Percentiles rank a stretch among this genome's conserved stretches.
Evolutionary conservation across 1,140 invertebrate species (phyloP).

Genomic region (Eulimnadia texana): DNA sequence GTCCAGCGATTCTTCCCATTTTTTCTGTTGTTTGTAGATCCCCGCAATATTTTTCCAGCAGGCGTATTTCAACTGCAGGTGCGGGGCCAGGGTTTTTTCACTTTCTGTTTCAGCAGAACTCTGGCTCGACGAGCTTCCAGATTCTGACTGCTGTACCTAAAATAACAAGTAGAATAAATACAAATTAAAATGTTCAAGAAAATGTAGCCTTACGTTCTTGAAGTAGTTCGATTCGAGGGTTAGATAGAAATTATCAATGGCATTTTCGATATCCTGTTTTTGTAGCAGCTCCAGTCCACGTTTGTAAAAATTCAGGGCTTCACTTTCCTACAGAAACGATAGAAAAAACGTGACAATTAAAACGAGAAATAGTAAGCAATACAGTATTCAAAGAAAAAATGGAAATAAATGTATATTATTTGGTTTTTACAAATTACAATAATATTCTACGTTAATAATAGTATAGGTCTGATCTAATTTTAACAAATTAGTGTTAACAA

Average conservation of each 20-base stretch:
- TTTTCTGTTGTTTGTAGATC: slow-evolving; percentile 36
- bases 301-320: slow-evolving; percentile 50
- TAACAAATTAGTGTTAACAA: too few relatives aligned
- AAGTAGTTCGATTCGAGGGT: slow-evolving; percentile 46
- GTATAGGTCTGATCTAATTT: too few relatives aligned
- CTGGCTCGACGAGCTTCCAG: too few relatives aligned
- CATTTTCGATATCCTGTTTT: slow-evolving; percentile 39
- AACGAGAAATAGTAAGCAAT: neutral
- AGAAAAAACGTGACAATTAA: slow-evolving; percentile 8
- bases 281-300: slow-evolving; percentile 44
- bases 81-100: slow-evolving; percentile 28
- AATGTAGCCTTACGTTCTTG: slow-evolving; percentile 30
- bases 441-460: too few relatives aligned
- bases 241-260: slow-evolving; percentile 43
- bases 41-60: slow-evolving; percentile 53
- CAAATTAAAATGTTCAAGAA: too few relatives aligned
- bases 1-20: slow-evolving; percentile 40
- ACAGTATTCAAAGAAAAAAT: too few relatives aligned
- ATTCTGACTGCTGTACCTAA: too few relatives aligned
- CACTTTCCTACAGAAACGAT: slow-evolving; percentile 41
- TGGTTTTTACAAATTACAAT: too few relatives aligned
- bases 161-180: too few relatives aligned
- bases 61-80: slow-evolving; percentile 46
- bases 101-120: slow-evolving; percentile 25
- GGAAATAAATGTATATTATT: too few relatives aligned